Percentiles rank a stretch among this genome's conserved stretches.
Evolutionary conservation across 2,888 invertebrate genomes (phyloP).

Genomic region (Lepetodrilus schrolli): DNA sequence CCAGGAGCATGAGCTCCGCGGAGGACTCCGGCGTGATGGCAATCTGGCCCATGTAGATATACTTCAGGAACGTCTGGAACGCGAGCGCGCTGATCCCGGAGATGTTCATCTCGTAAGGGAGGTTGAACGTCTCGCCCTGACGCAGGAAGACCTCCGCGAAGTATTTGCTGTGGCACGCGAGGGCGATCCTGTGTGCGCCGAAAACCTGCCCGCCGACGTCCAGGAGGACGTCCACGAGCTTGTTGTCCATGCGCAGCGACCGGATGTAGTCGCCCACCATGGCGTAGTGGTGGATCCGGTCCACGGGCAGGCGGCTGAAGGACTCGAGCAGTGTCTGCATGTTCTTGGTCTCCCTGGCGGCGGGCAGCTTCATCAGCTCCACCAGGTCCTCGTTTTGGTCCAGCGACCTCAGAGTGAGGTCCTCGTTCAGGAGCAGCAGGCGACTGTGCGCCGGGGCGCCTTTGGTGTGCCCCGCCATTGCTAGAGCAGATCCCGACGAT

Average conservation of each 20-base stretch:
- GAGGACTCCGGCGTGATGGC: conserved; percentile 45
- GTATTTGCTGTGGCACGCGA: conserved; percentile 60
- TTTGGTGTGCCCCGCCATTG: no score
- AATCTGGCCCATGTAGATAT: conserved; percentile 53
- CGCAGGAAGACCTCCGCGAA: conserved; percentile 53
- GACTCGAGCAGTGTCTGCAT: no score
- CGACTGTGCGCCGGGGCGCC: no score
- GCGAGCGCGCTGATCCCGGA: conserved; percentile 50
- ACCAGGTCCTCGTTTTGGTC: no score
- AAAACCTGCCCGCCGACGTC: conserved; percentile 51
- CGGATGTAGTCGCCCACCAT: conserved; percentile 53
- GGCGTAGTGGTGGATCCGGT: conserved; percentile 51
- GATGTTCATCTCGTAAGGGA: conserved; percentile 52
- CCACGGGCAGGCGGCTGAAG: conserved; percentile 46
- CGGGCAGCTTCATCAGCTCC: no score
- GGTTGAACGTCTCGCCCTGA: conserved; percentile 35
- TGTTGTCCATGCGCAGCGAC: conserved; percentile 63
- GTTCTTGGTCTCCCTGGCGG: no score
- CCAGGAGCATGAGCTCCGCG: conserved; percentile 48
- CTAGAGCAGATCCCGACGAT: no score
- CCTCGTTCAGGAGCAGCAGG: no score
- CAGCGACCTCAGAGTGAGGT: no score
- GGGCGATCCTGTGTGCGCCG: conserved; percentile 57
- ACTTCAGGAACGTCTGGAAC: conserved; percentile 57
- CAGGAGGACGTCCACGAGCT: conserved; percentile 58